Percentiles rank a stretch among this genome's conserved stretches.
Conservation (phyloP, 2,113 vertebrate genomes). For the Todiramphus saurophagus region DNA sequence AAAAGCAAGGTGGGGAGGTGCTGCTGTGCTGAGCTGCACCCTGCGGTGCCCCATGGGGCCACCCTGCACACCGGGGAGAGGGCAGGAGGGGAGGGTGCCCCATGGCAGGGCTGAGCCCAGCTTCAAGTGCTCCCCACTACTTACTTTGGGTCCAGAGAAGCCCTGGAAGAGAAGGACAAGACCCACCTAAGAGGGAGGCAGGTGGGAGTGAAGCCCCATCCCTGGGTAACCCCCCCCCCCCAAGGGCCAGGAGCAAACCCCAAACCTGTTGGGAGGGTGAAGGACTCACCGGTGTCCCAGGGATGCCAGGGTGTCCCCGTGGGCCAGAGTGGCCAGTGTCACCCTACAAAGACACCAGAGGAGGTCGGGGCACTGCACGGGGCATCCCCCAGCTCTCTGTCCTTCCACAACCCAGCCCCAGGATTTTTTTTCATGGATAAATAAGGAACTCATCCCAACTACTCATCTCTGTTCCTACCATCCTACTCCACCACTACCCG, state of each 20-base stretch:
- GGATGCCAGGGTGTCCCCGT: conserved; percentile 72
- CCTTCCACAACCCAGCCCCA: neutral
- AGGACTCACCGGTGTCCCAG: conserved; percentile 79
- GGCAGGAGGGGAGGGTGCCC: neutral
- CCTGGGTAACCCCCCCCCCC: fast-evolving
- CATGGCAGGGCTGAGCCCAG: fast-evolving
- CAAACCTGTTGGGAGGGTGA: fast-evolving
- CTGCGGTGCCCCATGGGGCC: fast-evolving
- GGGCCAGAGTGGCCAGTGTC: conserved; percentile 72
- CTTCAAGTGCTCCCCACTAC: neutral
- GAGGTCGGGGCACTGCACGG: neutral
- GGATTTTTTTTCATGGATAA: neutral
- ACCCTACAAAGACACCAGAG: conserved; percentile 68
- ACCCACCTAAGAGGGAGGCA: neutral
- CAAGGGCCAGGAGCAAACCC: neutral
- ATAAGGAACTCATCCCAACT: neutral
- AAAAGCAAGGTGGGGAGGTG: neutral
- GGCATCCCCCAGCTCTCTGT: neutral
- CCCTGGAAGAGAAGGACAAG: conserved; percentile 72
- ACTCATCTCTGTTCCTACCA: fast-evolving
- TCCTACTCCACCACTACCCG: neutral
- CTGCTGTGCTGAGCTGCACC: neutral
- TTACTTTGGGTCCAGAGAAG: conserved; percentile 81
- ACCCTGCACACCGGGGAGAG: neutral
- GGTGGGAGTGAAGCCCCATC: neutral